These are phyloP conservation scores for Hemichromis elongatus DNA, from an alignment of 2,113 vertebrate species.

Conservation along the genomic window DNA sequence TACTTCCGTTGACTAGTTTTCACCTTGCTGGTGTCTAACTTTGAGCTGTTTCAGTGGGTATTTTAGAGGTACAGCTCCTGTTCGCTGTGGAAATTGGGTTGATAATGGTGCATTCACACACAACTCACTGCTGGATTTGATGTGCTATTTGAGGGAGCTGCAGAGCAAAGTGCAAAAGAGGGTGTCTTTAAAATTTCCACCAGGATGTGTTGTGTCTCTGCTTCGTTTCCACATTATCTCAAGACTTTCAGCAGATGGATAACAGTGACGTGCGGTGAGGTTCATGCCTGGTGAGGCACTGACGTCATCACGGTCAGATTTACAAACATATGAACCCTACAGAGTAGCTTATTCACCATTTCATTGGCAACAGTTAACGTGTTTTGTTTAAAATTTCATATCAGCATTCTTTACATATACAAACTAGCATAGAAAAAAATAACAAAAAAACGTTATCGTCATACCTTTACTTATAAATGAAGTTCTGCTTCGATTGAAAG, in stretches of 20 bases:
- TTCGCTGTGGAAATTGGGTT: neutral
- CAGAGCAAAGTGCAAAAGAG: neutral
- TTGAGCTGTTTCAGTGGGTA: neutral
- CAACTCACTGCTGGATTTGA: neutral
- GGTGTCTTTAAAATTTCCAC: neutral
- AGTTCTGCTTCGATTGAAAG: too few species aligned
- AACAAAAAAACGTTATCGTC: too few species aligned
- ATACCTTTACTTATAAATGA: too few species aligned
- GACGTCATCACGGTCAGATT: too few species aligned
- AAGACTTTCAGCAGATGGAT: neutral
- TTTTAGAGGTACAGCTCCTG: neutral
- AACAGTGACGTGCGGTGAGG: too few species aligned
- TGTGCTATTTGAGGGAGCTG: neutral
- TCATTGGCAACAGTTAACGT: too few species aligned
- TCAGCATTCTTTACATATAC: too few species aligned
- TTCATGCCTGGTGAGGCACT: too few species aligned
- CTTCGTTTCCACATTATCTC: neutral
- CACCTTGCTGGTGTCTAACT: neutral
- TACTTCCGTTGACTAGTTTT: neutral
- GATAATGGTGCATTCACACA: neutral
- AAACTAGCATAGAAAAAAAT: too few species aligned
- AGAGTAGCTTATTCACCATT: too few species aligned
- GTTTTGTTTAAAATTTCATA: too few species aligned
- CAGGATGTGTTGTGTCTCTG: neutral
- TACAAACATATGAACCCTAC: too few species aligned